Base-by-base conservation (phyloP, 2,888 invertebrate species). In the Oscheius onirici region DNA sequence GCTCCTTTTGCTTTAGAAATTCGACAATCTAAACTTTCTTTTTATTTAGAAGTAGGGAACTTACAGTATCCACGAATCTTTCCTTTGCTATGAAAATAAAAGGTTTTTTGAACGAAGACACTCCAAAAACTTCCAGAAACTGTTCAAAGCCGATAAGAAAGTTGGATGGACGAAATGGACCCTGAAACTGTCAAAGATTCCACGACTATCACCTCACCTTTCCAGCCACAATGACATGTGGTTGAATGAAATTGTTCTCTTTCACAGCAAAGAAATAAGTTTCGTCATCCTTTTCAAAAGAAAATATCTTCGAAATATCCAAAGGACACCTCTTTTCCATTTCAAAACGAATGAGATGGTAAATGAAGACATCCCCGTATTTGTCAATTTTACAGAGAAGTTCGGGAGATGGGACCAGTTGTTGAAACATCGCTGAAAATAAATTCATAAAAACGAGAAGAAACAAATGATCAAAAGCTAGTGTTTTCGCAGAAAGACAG, bases 161-260 rank as follows among this genome's bases (percentile, higher is more conserved):
- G 3, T 46, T 22, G 13, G 10, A 15, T 49, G 20, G 13, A 20
- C 15, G 11, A 20, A 63, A 63, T 1, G 24, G 2, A 6, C 63
- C 63, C 63, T 63, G 26, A 24, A 61, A 61, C 10, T 44, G 26
- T 20, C 11, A n/a, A 60, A 20, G 41, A 43, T 41, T 43, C 43
- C 17, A 8, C 51, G 15, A 8, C 52, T 52, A 52, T 20, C 15
- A 57, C 34, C n/a, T 46, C 5, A 61, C 63, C 63, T 63, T 22
- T 13, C n/a, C 17, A 3, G 10, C 20, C 3, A 63, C n/a, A 26
- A 63, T 8, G 1, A 63, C 34, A 49, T 26, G 13, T n/a, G 28
- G 24, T 28, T 46, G 24, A 11, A 28, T n/a, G 15, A 49, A 11
- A 5, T 46, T 26, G 17, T 28, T 24, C 20, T 63, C 63, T 26